Percentiles rank a stretch among this genome's conserved stretches.
These are phyloP conservation scores for Anthopleura xanthogrammica DNA, from an alignment of 92 coral and sea anemone genomes.

Conservation along the genomic window DNA sequence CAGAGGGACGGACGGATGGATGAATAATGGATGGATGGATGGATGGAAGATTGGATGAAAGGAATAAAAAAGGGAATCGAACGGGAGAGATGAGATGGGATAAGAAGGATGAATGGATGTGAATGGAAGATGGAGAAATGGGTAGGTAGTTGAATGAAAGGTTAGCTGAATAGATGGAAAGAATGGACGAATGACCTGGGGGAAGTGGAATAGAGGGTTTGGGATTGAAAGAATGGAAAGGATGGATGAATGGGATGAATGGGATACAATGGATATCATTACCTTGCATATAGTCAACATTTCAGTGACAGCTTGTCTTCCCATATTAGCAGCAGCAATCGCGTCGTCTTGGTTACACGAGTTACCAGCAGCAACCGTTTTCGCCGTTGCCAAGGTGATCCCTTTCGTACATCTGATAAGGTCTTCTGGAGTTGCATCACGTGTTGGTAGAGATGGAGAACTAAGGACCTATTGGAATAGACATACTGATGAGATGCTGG, in stretches of 20 bases:
- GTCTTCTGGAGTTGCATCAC: slow-evolving; percentile 93
- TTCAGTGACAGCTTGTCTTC: slow-evolving; percentile 92
- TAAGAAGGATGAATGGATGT: too few relatives aligned
- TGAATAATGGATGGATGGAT: not conserved
- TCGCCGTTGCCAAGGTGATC: slow-evolving; percentile 98
- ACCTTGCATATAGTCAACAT: slow-evolving; percentile 94
- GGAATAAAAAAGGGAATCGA: too few relatives aligned
- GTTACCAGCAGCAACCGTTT: slow-evolving; percentile 97
- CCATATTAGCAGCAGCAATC: slow-evolving; percentile 93
- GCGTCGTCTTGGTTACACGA: slow-evolving; percentile 95
- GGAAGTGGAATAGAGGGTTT: too few relatives aligned
- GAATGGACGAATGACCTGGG: too few relatives aligned
- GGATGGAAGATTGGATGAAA: too few relatives aligned
- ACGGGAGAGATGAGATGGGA: too few relatives aligned
- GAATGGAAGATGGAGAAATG: not conserved
- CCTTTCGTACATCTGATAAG: slow-evolving; percentile 91
- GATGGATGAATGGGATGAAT: not conserved
- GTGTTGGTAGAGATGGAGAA: slow-evolving; percentile 69
- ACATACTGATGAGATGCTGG: not conserved
- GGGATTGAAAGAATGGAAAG: not conserved
- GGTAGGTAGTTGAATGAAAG: not conserved
- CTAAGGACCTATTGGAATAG: slow-evolving; percentile 59
- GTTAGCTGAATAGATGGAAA: not conserved
- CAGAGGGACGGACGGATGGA: too few relatives aligned
- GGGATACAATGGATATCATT: not conserved